Base-by-base conservation (phyloP, 2,113 vertebrate genomes). In the Microtus richardsoni region DNA sequence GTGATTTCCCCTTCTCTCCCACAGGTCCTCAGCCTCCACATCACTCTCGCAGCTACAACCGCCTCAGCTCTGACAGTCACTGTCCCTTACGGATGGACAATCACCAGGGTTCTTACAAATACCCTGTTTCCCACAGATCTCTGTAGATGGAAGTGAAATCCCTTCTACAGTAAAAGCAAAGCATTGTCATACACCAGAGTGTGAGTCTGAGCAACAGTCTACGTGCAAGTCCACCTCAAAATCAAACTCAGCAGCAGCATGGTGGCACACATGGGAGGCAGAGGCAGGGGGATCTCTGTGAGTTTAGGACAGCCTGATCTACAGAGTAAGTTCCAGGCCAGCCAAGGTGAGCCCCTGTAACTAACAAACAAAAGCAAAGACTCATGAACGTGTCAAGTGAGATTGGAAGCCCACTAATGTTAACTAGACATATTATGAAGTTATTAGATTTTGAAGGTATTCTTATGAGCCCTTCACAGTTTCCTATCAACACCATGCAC, bases 81-180 rank as follows among this genome's bases (percentile, higher is more conserved):
- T 21, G 70, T 39, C 33, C 70, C 70, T 90, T 93, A 84, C 3
- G 47, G 92, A 68, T 41, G 88, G 39, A 84, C 78, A 94, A 94
- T 87, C 83, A 83, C 82, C 64, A 2, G 54, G 17, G 54, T 58
- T 91, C 88, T 78, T n/a, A 70, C 58, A 79, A 93, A 19, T 1
- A 49, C 3, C 62, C 49, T 79, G 66, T 95, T 95, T 93, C 60
- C 66, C 74, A 93, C 70, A 94, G 88, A 93, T 93, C 93, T 66
- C 75, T 95, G 33, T 91, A 95, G 89, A 77, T 66, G 73, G 12
- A 47, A 71, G 26, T 44, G 73, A 24, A 85, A 80, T 95, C 66
- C 6, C 39, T 74, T 85, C 93, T 47, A 64, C 19, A 39, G 26
- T 33, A 30, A 30, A 64, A 74, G 41, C 33, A 47, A 83, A 92